Evolutionary conservation across 92 coral and sea anemone species (phyloP).

Genomic region (Epizoanthus stellaris): DNA sequence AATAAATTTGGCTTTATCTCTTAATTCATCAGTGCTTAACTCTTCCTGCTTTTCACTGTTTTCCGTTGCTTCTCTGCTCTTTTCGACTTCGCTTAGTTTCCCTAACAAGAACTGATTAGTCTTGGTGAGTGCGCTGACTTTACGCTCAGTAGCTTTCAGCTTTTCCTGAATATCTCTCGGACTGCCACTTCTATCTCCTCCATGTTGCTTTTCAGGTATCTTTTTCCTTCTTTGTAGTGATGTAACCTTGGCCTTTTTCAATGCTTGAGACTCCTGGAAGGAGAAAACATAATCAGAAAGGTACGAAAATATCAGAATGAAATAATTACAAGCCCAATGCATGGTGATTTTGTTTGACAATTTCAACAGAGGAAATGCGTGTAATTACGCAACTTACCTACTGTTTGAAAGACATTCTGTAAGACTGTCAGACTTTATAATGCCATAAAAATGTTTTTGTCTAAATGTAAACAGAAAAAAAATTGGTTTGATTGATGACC

Average conservation of each 20-base stretch:
- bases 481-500: too few species aligned
- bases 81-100: slow-evolving; percentile 8
- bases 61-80: not conserved
- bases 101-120: slow-evolving; percentile 1
- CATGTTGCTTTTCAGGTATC: not conserved
- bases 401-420: too few species aligned
- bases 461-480: too few species aligned
- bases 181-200: not conserved
- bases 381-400: too few species aligned
- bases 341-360: not conserved
- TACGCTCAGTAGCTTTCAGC: not conserved
- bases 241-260: not conserved
- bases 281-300: not conserved
- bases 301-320: not conserved
- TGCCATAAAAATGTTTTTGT: too few species aligned
- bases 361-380: too few species aligned
- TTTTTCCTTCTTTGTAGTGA: too few species aligned
- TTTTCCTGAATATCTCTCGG: not conserved
- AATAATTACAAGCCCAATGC: not conserved
- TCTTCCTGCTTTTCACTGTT: not conserved
- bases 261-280: slow-evolving; percentile 24
- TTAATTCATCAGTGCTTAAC: not conserved
- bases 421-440: too few species aligned
- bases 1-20: not conserved
- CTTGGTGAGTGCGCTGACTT: not conserved